Evolutionary conservation across 1,140 invertebrate species (phyloP).

Genomic region (Popillia japonica): DNA sequence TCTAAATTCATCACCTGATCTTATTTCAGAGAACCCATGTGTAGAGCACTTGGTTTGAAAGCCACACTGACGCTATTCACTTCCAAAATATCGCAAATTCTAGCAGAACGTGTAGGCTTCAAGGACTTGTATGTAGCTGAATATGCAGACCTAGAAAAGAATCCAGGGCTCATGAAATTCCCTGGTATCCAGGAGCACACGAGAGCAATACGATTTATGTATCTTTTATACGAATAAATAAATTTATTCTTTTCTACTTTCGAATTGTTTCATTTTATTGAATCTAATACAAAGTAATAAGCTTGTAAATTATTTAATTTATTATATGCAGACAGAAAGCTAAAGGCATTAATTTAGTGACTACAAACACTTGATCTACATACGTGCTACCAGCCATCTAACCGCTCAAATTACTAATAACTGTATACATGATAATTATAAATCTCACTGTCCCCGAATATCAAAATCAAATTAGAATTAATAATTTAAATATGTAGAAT

Average conservation of each 20-base stretch:
- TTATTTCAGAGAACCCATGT: conserved; percentile 39
- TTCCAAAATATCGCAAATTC: conserved; percentile 40
- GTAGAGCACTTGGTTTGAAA: conserved; percentile 43
- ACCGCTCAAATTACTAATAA: too few species aligned
- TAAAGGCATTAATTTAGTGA: too few species aligned
- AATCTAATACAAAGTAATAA: too few species aligned
- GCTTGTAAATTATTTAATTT: too few species aligned
- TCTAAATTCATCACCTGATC: too few species aligned
- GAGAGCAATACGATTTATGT: conserved; percentile 45
- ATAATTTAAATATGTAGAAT: too few species aligned
- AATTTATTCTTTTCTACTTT: not conserved
- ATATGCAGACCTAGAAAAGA: conserved; percentile 39
- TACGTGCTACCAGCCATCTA: too few species aligned
- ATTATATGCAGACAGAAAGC: too few species aligned
- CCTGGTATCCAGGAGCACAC: conserved; percentile 60
- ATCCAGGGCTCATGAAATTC: conserved; percentile 57
- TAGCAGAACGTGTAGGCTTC: conserved; percentile 43
- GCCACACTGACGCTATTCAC: conserved; percentile 45
- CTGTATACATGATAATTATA: too few species aligned
- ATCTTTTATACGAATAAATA: conserved; percentile 34
- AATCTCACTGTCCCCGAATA: too few species aligned
- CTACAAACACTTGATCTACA: too few species aligned
- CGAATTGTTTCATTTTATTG: not conserved
- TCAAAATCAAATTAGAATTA: too few species aligned
- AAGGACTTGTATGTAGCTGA: conserved; percentile 35